phyloP scores from a whole-genome alignment of 2,113 vertebrate genomes.

The Stercorarius parasiticus region DNA sequence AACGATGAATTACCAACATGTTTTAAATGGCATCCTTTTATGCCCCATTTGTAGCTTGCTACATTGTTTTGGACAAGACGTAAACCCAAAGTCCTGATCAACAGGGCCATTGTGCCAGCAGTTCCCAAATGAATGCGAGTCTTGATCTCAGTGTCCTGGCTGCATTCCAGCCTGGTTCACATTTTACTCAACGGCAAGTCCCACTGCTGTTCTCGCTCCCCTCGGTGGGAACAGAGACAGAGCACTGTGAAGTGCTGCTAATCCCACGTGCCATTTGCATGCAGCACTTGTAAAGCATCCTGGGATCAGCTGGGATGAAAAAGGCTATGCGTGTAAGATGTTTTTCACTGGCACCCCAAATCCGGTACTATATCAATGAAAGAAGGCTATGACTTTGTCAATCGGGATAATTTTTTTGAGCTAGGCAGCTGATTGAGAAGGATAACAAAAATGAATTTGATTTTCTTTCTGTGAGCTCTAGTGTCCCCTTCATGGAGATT shows the following conservation, averaged over 20 bases:
- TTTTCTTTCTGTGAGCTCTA: constrained; percentile 37
- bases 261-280: constrained; percentile 52
- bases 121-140: constrained; percentile 19
- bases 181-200: constrained; percentile 16
- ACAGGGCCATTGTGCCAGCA: constrained; percentile 19
- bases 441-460: constrained; percentile 25
- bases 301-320: constrained; percentile 5
- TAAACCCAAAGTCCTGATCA: constrained; percentile 21
- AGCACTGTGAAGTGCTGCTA: not conserved
- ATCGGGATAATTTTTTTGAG: not conserved
- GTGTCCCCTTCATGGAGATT: constrained; percentile 52
- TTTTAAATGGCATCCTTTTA: constrained; percentile 3
- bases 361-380: not conserved
- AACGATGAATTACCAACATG: not conserved
- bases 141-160: constrained; percentile 42
- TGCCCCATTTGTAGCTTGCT: not conserved
- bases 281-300: constrained; percentile 5
- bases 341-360: not conserved
- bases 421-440: not conserved
- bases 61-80: not conserved
- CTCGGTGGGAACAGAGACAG: not conserved
- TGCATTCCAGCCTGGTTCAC: not conserved
- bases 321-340: not conserved
- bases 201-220: not conserved
- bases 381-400: not conserved